Evolutionary conservation across 2,113 vertebrate species (phyloP).

Genomic region (Hyperoodon ampullatus): DNA sequence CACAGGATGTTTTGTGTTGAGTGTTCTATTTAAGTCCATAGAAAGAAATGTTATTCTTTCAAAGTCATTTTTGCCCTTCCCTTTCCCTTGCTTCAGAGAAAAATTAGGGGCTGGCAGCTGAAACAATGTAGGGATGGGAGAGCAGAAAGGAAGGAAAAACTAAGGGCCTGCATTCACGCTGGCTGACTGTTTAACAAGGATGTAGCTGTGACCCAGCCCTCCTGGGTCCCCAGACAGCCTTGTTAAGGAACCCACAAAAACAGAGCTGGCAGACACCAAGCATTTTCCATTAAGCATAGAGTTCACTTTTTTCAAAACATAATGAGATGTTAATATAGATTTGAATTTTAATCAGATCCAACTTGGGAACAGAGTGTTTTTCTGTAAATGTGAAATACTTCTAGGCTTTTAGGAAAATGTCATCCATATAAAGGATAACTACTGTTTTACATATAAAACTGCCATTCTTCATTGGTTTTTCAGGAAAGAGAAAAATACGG

Average conservation of each 20-base stretch:
- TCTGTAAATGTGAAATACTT: conserved; percentile 64
- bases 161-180: neutral
- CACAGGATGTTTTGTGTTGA: conserved; percentile 66
- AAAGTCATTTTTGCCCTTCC: conserved; percentile 72
- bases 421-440: conserved; percentile 57
- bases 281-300: neutral
- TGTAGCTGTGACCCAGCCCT: conserved; percentile 14
- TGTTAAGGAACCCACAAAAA: neutral
- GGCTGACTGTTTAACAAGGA: conserved; percentile 49
- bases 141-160: conserved; percentile 68
- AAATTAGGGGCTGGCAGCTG: conserved; percentile 49
- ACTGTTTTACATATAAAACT: conserved; percentile 63
- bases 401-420: conserved; percentile 59
- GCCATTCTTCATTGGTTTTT: conserved; percentile 48
- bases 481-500: conserved; percentile 31
- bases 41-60: conserved; percentile 76
- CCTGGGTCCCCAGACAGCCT: neutral
- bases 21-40: conserved; percentile 65
- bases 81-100: conserved; percentile 68
- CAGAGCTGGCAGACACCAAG: neutral
- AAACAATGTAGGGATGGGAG: conserved; percentile 74
- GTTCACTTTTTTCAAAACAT: conserved; percentile 37
- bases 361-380: conserved; percentile 52
- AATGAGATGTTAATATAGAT: conserved; percentile 65
- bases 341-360: conserved; percentile 65